A percentile compares a stretch with the other conserved stretches of the same genome.
Evolutionary conservation across 2,797 vertebrate genomes (phyloP).

Genomic region (Steatocranus sp.): DNA sequence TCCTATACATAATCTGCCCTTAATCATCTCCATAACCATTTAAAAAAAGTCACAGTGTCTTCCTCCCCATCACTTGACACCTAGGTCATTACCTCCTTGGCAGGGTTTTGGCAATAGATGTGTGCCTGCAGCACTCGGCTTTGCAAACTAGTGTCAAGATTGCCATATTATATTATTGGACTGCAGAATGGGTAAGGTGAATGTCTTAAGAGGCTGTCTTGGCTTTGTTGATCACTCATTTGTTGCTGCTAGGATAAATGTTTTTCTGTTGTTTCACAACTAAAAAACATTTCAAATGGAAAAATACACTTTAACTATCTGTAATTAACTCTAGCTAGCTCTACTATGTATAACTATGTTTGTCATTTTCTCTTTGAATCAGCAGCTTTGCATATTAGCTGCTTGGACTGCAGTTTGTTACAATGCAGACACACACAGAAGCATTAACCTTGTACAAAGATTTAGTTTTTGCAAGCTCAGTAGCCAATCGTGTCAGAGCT

Average conservation of each 20-base stretch:
- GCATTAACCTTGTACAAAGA: constrained; percentile 54
- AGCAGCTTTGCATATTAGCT: constrained; percentile 41
- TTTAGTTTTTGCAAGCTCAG: constrained; percentile 67
- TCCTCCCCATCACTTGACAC: neutral
- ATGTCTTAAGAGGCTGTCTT: neutral
- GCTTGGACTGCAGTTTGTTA: constrained; percentile 50
- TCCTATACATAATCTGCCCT: neutral
- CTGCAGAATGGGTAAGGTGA: neutral
- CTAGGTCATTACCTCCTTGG: neutral
- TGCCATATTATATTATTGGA: neutral
- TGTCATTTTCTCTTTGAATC: constrained; percentile 27
- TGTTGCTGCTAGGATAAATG: neutral
- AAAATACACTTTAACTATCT: neutral
- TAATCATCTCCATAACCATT: neutral
- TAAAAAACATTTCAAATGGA: neutral
- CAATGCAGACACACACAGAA: neutral
- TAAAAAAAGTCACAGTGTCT: neutral
- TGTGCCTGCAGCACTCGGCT: neutral
- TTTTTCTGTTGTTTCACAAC: neutral
- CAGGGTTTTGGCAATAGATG: neutral
- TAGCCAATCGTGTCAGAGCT: constrained; percentile 56
- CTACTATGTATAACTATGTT: neutral
- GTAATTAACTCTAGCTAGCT: neutral
- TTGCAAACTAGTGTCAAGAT: neutral
- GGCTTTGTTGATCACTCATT: neutral